Conservation (phyloP, 2,797 vertebrate genomes). For the Anomalospiza imberbis region DNA sequence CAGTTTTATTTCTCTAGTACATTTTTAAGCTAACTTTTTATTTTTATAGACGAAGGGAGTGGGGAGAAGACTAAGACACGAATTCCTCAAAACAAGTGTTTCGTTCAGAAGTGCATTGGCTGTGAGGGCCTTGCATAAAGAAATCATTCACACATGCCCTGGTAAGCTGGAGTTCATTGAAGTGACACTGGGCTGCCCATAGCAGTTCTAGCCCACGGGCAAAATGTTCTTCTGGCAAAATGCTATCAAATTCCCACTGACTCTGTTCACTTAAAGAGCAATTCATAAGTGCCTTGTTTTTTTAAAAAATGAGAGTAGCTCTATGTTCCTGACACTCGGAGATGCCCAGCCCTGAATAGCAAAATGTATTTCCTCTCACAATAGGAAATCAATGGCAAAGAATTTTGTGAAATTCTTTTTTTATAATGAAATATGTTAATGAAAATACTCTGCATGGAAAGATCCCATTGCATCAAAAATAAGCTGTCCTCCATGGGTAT, state of each 20-base stretch:
- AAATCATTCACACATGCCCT: slow-evolving; percentile 48
- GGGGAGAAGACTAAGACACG: slow-evolving; percentile 4
- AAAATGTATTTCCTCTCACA: neutral
- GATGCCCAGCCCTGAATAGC: neutral
- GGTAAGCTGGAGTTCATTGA: slow-evolving; percentile 37
- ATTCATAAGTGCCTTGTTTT: slow-evolving; percentile 17
- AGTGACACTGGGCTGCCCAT: slow-evolving; percentile 43
- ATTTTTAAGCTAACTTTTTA: slow-evolving; percentile 36
- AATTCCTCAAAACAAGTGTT: slow-evolving; percentile 25
- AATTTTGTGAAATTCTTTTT: neutral
- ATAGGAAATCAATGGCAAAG: neutral
- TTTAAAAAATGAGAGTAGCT: neutral
- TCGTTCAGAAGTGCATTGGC: neutral
- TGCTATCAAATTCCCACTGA: slow-evolving; percentile 11
- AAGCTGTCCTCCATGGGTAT: neutral
- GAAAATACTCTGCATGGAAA: neutral
- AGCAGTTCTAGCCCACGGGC: slow-evolving; percentile 24
- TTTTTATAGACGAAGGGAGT: slow-evolving; percentile 25
- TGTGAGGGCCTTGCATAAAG: slow-evolving; percentile 43
- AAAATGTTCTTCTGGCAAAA: slow-evolving; percentile 47
- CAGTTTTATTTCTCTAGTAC: slow-evolving; percentile 46
- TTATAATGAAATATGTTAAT: neutral
- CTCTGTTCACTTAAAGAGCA: slow-evolving; percentile 8
- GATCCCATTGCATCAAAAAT: neutral
- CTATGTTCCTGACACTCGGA: neutral